Conservation (phyloP, 2,113 vertebrate genomes). For the Genyomyrus donnyi region DNA sequence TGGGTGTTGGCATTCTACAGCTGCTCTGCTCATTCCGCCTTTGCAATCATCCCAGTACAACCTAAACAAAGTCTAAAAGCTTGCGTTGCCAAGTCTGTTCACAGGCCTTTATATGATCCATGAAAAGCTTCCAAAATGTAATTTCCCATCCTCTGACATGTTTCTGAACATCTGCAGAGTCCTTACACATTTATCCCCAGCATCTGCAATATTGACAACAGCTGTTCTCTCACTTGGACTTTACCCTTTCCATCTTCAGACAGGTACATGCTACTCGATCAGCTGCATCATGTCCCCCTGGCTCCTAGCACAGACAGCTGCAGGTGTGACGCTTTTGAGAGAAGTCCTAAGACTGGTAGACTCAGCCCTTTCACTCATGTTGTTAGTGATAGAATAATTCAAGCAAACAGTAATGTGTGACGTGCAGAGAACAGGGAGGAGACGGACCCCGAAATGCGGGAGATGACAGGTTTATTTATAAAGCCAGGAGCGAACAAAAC, state of each 20-base stretch:
- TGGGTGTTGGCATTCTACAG: not conserved
- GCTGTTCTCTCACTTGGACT: not conserved
- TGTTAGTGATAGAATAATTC: not conserved
- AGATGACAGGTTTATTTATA: too few relatives aligned
- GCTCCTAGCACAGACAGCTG: not conserved
- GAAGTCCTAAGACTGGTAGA: not conserved
- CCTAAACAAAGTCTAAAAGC: not conserved
- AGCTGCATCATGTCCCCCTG: not conserved
- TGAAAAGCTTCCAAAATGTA: not conserved
- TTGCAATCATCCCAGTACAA: not conserved
- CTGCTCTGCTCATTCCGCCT: not conserved
- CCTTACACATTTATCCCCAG: not conserved
- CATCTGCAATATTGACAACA: not conserved
- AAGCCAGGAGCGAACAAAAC: too few relatives aligned
- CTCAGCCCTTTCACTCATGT: not conserved
- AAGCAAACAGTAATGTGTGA: not conserved
- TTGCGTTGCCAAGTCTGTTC: not conserved
- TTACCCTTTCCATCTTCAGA: not conserved
- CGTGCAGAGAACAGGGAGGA: too few relatives aligned
- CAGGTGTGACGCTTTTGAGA: not conserved
- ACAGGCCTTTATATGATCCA: not conserved
- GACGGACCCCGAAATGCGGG: too few relatives aligned
- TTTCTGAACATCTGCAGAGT: not conserved
- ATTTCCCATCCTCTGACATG: not conserved
- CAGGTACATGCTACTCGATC: not conserved